Conservation (phyloP, 1,140 invertebrate species). For the Campodea augens region DNA sequence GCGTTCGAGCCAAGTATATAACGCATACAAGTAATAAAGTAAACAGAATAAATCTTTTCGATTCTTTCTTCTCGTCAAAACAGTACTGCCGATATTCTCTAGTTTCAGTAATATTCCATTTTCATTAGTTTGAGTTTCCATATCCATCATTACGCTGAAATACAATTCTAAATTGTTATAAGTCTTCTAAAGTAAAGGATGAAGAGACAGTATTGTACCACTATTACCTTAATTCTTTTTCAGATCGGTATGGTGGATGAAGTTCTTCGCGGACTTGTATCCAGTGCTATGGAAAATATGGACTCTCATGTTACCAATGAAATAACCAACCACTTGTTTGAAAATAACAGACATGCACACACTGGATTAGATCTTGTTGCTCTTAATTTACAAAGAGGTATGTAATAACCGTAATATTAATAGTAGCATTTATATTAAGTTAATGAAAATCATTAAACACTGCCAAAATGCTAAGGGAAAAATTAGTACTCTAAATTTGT, state of each 20-base stretch:
- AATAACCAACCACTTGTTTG: slow-evolving; percentile 85
- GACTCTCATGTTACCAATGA: slow-evolving; percentile 87
- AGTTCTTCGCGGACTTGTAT: slow-evolving; percentile 64
- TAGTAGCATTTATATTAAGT: not conserved
- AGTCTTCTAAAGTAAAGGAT: too few relatives aligned
- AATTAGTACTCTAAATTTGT: not conserved
- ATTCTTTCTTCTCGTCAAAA: too few relatives aligned
- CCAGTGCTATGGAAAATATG: slow-evolving; percentile 79
- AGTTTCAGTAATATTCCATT: too few relatives aligned
- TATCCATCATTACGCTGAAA: too few relatives aligned
- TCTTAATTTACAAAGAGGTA: slow-evolving; percentile 54
- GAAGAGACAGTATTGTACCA: too few relatives aligned
- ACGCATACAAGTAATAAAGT: too few relatives aligned
- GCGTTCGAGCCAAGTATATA: too few relatives aligned
- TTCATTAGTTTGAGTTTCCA: too few relatives aligned
- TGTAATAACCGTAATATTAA: slow-evolving; percentile 8
- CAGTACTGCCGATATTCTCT: too few relatives aligned
- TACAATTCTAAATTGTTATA: too few relatives aligned
- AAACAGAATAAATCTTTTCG: too few relatives aligned
- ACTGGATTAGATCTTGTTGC: slow-evolving; percentile 69
- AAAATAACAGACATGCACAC: slow-evolving; percentile 63
- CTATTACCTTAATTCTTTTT: not conserved
- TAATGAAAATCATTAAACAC: slow-evolving; percentile 18
- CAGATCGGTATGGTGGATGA: slow-evolving; percentile 65
- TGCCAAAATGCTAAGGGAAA: not conserved